Percentiles rank a stretch among this genome's conserved stretches.
Conservation (phyloP, 2,888 invertebrate genomes). For the Athalia cordata region DNA sequence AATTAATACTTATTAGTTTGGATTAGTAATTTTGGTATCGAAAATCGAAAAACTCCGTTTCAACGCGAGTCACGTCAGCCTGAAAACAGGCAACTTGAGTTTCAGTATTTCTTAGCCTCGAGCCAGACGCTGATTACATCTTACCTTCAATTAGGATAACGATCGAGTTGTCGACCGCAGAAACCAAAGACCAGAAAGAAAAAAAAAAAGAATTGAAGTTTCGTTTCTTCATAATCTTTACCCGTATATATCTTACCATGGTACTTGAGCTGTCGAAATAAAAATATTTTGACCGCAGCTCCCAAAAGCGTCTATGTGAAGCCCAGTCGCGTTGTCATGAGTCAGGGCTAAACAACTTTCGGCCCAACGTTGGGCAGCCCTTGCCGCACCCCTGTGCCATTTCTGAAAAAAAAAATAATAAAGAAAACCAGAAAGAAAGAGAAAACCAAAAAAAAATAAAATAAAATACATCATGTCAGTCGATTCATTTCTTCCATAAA, state of each 20-base stretch:
- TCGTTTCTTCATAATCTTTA: not conserved
- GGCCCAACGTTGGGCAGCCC: slow-evolving; percentile 85
- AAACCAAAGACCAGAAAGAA: not conserved
- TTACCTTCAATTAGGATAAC: not conserved
- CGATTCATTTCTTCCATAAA: not conserved
- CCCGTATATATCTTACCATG: slow-evolving; percentile 78
- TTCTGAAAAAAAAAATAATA: slow-evolving; percentile 75
- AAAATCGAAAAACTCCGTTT: no score
- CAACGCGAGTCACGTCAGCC: no score
- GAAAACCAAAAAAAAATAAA: not conserved
- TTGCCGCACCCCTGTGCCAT: slow-evolving; percentile 84
- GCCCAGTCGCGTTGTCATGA: slow-evolving; percentile 82
- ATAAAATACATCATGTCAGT: no score
- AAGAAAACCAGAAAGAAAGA: slow-evolving; percentile 1
- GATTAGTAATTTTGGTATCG: no score
- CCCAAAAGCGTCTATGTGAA: slow-evolving; percentile 81
- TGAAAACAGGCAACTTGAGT: no score
- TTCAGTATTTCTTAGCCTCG: not conserved
- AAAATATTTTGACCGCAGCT: slow-evolving; percentile 89
- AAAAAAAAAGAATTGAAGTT: not conserved
- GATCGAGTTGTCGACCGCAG: not conserved
- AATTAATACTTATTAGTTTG: no score
- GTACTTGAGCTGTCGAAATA: slow-evolving; percentile 85
- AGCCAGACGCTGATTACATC: not conserved
- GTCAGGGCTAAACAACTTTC: slow-evolving; percentile 81